Evolutionary conservation across 2,113 vertebrate genomes (phyloP).

Genomic region (Tragelaphus strepsiceros): DNA sequence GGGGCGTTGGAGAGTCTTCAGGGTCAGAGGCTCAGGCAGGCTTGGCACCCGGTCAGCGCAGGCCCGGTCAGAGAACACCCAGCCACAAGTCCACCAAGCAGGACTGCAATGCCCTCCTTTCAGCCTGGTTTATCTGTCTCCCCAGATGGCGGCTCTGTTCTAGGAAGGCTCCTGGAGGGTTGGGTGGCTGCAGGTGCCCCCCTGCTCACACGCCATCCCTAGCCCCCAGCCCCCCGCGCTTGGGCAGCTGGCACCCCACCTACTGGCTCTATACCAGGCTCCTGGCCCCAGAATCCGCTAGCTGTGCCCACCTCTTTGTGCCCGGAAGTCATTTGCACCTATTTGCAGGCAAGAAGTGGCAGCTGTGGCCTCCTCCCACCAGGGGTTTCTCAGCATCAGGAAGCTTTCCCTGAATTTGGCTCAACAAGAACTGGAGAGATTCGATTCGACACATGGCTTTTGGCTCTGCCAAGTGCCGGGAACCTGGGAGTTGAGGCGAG

Average conservation of each 20-base stretch:
- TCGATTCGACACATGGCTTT: background rate
- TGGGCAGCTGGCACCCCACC: background rate
- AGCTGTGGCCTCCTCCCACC: background rate
- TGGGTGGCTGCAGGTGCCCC: background rate
- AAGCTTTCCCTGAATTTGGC: background rate
- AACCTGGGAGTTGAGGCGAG: no score
- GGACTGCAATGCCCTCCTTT: background rate
- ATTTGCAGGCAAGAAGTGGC: background rate
- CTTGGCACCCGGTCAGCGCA: rapidly evolving
- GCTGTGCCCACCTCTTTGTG: background rate
- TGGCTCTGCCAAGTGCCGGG: rapidly evolving
- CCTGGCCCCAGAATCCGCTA: background rate
- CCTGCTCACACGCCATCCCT: background rate
- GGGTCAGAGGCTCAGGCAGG: no score
- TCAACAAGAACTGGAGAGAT: background rate
- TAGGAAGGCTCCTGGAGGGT: background rate
- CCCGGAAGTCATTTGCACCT: background rate
- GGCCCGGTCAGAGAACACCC: background rate
- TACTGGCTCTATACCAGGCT: background rate
- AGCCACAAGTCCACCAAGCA: rapidly evolving
- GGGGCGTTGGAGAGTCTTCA: background rate
- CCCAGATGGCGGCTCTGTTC: background rate
- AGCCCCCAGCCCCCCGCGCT: background rate
- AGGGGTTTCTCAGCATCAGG: background rate
- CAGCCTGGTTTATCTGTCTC: background rate